These are phyloP conservation scores for Meloidogyne chitwoodi DNA, from an alignment of 1,140 invertebrate species.

Conservation along the genomic window DNA sequence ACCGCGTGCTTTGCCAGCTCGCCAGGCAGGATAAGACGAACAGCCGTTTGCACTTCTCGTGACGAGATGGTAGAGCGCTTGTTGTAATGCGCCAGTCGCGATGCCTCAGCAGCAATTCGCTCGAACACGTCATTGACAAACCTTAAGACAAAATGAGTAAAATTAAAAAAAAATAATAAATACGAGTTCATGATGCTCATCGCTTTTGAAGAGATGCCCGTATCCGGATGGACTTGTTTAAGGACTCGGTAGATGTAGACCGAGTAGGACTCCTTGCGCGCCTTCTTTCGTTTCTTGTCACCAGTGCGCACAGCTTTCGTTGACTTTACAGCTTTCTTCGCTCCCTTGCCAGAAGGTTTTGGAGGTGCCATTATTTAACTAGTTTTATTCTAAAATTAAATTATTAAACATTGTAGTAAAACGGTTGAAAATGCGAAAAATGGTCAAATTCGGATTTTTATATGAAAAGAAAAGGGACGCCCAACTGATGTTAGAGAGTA, in stretches of 20 bases:
- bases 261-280: slow-evolving; percentile 24
- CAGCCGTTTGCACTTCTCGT: slow-evolving; percentile 54
- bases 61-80: slow-evolving; percentile 61
- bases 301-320: slow-evolving; percentile 61
- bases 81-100: slow-evolving; percentile 71
- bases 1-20: slow-evolving; percentile 62
- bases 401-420: no score
- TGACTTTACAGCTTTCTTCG: slow-evolving; percentile 63
- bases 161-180: slow-evolving; percentile 10
- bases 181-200: slow-evolving; percentile 69
- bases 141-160: not conserved
- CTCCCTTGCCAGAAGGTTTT: slow-evolving; percentile 62
- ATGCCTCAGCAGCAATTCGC: slow-evolving; percentile 69
- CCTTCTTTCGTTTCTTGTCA: slow-evolving; percentile 16
- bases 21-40: slow-evolving; percentile 61
- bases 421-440: no score
- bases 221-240: slow-evolving; percentile 62
- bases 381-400: slow-evolving; percentile 45
- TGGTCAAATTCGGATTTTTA: not conserved
- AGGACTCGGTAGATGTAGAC: slow-evolving; percentile 35
- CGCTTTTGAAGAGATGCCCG: slow-evolving; percentile 64
- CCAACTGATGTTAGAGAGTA: not conserved
- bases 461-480: not conserved
- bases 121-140: slow-evolving; percentile 70
- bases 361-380: slow-evolving; percentile 43